Evolutionary conservation across 2,888 invertebrate species (phyloP), one percentile per base, ranked within the genome.

Genomic region (Microchrysa polita): DNA sequence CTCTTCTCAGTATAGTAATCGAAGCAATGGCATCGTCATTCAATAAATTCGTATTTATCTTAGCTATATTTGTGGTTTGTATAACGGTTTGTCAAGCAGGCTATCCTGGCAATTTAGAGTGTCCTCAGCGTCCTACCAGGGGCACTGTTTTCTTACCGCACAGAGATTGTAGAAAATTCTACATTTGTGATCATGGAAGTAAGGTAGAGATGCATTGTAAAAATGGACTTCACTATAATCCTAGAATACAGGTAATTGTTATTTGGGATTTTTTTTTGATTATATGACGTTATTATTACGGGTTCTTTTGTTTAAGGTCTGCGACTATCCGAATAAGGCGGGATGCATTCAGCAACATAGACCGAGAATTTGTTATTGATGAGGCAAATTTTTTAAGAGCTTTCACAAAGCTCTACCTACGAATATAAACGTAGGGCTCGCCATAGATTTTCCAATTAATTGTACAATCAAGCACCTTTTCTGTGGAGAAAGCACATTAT

Each of bases 121-220:
- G 65, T 48, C 65, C 65, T 12, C 14, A 44, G 44, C 14, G 65
- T 7, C 16, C 12, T 44, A 48, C 65, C 5, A 67, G n/a, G 5
- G n/a, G 14, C 5, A 16, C 67, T 9, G 34, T 67, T 4, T 53
- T 67, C 9, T 27, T 67, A 27, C 67, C 67, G 1, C 67, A 67
- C 40, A 14, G 27, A 5, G 67, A 67, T 18, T 67, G 67, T n/a
- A 12, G 55, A 14, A 67, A 67, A 23, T 67, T 67, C 27, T 67
- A 67, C 18, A 67, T 67, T 67, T 67, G 67, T 23, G 40, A 67
- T 53, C 67, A 53, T 27, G 67, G 67, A n/a, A n/a, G 27, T 7
- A 53, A 34, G 16, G 67, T 67, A 16, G 53, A 67, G 27, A 53
- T 53, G 53, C 5, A 55, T 1, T 67, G 67, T 14, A 27, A 34